phyloP scores from a whole-genome alignment of 2,797 vertebrate species.

The Yasuhikotakia modesta region DNA sequence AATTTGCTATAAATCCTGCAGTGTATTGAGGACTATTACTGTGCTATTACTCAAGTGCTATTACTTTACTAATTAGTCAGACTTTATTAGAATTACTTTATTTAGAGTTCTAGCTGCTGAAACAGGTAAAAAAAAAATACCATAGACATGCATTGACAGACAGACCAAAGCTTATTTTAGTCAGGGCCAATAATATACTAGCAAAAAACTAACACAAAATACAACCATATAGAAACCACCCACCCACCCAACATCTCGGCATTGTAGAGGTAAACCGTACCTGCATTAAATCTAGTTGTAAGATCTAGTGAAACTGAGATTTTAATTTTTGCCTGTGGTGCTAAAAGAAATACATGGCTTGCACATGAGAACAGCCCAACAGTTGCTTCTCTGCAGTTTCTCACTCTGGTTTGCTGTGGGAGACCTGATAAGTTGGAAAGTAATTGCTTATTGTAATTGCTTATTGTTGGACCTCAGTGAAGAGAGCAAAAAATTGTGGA shows the following conservation, averaged over 20 bases:
- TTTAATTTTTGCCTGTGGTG: conserved; percentile 24
- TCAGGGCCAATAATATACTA: neutral
- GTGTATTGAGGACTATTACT: neutral
- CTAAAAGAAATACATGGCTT: conserved; percentile 8
- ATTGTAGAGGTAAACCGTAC: neutral
- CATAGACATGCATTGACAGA: too few relatives aligned
- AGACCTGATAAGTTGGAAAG: too few relatives aligned
- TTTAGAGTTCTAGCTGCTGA: neutral
- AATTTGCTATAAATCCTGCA: neutral
- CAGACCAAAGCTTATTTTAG: too few relatives aligned
- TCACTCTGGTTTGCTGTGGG: too few relatives aligned
- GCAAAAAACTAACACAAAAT: neutral
- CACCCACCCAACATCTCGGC: neutral
- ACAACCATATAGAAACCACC: neutral
- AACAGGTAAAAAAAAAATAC: neutral
- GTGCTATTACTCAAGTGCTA: too few relatives aligned
- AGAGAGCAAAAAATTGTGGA: too few relatives aligned
- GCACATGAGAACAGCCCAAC: conserved; percentile 39
- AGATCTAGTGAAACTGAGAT: neutral
- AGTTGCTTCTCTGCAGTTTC: too few relatives aligned
- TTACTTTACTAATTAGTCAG: neutral
- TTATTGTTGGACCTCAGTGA: too few relatives aligned
- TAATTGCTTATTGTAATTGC: too few relatives aligned
- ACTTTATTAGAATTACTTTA: too few relatives aligned
- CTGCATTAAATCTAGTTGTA: neutral